Base-by-base conservation (phyloP, 2,113 vertebrate species). In the Eclectus roratus region DNA sequence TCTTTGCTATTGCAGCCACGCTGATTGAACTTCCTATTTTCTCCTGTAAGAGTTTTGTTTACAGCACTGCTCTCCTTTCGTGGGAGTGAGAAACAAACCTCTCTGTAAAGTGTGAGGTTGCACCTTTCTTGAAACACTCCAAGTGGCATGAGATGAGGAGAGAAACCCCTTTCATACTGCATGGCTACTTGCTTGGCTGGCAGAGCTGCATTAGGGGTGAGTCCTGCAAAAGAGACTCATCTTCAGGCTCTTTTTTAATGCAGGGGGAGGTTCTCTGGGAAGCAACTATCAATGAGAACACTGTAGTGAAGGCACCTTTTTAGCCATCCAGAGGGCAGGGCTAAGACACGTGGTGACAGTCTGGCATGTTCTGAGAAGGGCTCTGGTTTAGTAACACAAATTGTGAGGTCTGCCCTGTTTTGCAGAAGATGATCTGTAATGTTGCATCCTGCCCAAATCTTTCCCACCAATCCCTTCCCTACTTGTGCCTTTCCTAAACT, bases 171-270 rank as follows among this genome's bases (percentile, higher is more conserved):
- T 19, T 12, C 5, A 46, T 15, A 53, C n/a, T 4, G 14, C 56
- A 31, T 10, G 35, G 49, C 43, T 31, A 35, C 31, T 28, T 49
- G 58, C 31, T n/a, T 2, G 3, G 18, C 60, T 60, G 63, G 35
- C 44, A 25, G 52, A 37, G 39, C 71, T n/a, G 31, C 2, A 0
- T 43, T 17, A 9, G 49, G 10, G 12, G 6, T 0, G 5, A 52
- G 44, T 20, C 27, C 63, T 21, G n/a, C 39, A 2, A 7, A 46
- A 24, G 17, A 33, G 8, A 15, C 31, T 27, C 15, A 6, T 17
- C 37, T 24, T 21, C 13, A 41, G 50, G n/a, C 58, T 55, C 18
- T 3, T 29, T 80, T 50, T 49, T 25, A 69, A 35, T 13, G 4
- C 31, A 25, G 9, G 25, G 28, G 20, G 33, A 24, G 12, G 17